Evolutionary conservation across 35 echinoderm and acorn worm genomes (phyloP).

Genomic region (Diadema setosum): DNA sequence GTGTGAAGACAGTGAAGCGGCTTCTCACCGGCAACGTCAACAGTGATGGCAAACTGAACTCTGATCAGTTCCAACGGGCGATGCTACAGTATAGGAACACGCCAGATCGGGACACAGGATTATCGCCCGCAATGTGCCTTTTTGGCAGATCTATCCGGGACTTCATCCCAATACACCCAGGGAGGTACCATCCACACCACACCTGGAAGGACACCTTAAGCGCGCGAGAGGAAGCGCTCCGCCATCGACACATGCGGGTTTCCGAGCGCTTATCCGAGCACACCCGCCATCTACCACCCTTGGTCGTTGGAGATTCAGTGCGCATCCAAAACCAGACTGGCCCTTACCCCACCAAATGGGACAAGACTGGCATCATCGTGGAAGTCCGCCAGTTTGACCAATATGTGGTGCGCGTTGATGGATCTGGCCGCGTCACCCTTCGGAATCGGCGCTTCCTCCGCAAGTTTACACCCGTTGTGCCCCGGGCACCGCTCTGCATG

Average conservation of each 20-base stretch:
- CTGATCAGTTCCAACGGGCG: background rate
- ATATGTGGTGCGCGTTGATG: constrained; percentile 42
- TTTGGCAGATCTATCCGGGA: constrained; percentile 38
- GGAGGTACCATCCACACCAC: constrained; percentile 20
- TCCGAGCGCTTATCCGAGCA: background rate
- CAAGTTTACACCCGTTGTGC: background rate
- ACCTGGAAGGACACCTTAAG: constrained; percentile 31
- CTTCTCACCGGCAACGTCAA: constrained; percentile 25
- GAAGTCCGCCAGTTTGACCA: constrained; percentile 29
- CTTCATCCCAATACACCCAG: constrained; percentile 28
- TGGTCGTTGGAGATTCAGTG: constrained; percentile 20
- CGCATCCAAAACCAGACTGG: constrained; percentile 42
- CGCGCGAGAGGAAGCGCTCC: background rate
- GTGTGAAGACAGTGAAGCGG: constrained; percentile 33
- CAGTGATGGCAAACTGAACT: background rate
- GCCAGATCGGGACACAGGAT: background rate
- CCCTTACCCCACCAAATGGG: constrained; percentile 46
- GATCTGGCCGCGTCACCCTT: constrained; percentile 36
- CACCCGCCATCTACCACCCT: background rate
- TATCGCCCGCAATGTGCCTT: background rate
- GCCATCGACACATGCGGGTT: background rate
- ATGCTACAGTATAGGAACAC: constrained; percentile 35
- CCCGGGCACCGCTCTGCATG: background rate
- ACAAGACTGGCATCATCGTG: constrained; percentile 35
- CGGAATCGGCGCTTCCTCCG: constrained; percentile 17